Evolutionary conservation across 2,888 invertebrate species (phyloP).

Genomic region (Choristoneura rosaceana): DNA sequence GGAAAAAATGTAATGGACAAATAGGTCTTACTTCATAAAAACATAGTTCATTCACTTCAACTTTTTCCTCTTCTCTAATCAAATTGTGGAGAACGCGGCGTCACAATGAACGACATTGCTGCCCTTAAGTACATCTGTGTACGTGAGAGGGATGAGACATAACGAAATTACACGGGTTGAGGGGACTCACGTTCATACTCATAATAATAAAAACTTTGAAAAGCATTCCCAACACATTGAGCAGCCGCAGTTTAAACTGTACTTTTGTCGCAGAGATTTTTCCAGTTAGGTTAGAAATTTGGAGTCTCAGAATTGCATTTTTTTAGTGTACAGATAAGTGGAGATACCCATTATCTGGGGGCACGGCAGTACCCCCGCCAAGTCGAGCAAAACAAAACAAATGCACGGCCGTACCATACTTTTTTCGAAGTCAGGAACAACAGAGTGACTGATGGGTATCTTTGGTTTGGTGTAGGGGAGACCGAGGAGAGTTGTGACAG

Average conservation of each 20-base stretch:
- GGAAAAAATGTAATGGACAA: neutral
- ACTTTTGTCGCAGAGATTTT: constrained; percentile 33
- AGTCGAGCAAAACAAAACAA: too few species aligned
- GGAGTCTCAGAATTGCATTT: neutral
- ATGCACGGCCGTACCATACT: too few species aligned
- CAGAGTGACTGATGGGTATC: too few species aligned
- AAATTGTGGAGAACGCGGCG: constrained; percentile 27
- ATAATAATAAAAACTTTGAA: constrained; percentile 47
- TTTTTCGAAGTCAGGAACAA: too few species aligned
- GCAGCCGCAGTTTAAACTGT: constrained; percentile 30
- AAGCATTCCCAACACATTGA: constrained; percentile 42
- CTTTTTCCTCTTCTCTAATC: neutral
- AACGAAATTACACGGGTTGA: constrained; percentile 50
- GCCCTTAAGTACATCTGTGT: constrained; percentile 48
- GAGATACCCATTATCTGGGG: too few species aligned
- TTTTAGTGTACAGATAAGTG: too few species aligned
- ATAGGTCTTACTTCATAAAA: neutral
- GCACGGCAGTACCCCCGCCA: too few species aligned
- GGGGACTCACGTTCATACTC: constrained; percentile 46
- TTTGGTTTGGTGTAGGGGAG: too few species aligned
- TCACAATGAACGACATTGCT: constrained; percentile 14
- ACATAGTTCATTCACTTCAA: neutral
- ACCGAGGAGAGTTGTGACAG: too few species aligned
- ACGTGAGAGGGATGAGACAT: constrained; percentile 44
- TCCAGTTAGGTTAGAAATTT: constrained; percentile 3